phyloP scores from a whole-genome alignment of 2,113 vertebrate species.

The Ceratotherium simum region DNA sequence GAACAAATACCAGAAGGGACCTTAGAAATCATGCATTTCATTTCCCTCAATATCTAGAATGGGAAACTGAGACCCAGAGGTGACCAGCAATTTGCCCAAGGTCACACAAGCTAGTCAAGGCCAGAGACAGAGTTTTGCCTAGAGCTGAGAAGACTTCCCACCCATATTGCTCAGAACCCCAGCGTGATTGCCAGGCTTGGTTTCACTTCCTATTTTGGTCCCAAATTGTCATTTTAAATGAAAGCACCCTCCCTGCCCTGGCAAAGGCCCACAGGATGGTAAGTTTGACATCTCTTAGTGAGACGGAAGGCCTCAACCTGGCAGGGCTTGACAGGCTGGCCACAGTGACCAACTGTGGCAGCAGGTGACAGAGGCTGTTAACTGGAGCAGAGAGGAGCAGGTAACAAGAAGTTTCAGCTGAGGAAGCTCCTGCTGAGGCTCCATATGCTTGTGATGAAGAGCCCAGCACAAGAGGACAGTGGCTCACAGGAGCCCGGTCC shows the following conservation, averaged over 20 bases:
- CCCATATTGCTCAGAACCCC: background rate
- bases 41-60: background rate
- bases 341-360: background rate
- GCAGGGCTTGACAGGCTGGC: background rate
- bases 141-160: background rate
- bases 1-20: background rate
- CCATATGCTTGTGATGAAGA: background rate
- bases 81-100: background rate
- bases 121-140: background rate
- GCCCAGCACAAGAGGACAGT: background rate
- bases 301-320: background rate
- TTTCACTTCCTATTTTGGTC: background rate
- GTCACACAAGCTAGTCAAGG: background rate
- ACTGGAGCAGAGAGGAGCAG: background rate
- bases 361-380: background rate
- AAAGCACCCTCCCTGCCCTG: background rate
- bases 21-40: background rate
- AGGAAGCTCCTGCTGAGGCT: background rate
- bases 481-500: background rate
- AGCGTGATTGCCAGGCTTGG: background rate
- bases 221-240: slow-evolving; percentile 15
- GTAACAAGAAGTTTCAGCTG: background rate
- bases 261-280: background rate
- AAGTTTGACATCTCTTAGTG: background rate
- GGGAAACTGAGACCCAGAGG: background rate